Evolutionary conservation across 2,888 invertebrate genomes (phyloP), one percentile per base, ranked within the genome.

Genomic region (Dasypolia templi): DNA sequence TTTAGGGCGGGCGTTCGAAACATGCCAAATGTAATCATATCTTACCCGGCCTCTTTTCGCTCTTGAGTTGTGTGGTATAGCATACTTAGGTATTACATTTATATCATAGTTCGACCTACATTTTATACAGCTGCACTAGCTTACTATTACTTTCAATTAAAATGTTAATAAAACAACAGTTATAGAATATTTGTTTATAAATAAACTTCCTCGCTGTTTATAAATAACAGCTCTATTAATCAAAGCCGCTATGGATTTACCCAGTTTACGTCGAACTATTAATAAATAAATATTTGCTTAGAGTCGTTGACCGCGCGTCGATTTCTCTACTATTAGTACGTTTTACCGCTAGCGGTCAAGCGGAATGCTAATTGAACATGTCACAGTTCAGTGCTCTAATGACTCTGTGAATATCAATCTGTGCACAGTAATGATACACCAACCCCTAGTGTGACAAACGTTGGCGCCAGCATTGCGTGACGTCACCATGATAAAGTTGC

Each of bases 331-430:
- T 44, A 49, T 59, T 46, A 55, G 26, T 55, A 32, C 68, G 35
- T 72, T 84, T 82, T 86, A 87, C 82, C 86, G 86, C 82, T 92
- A 92, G 90, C 93, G 90, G 92, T 89, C 88, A 89, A 77, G 79
- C 72, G 71, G 79, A 84, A 89, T 90, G 89, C 84, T 93, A 93
- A 93, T 93, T 87, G 86, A 76, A 86, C 84, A 76, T 92, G 93
- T 94, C 92, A 94, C 93, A 95, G 93, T 94, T 94, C 93, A 93
- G 91, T 93, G 95, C 93, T 93, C 93, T 87, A 92, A 92, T 95
- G 93, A 92, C 87, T 89, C 82, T 62, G 78, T 73, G 82, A 77
- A 86, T 86, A 88, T 81, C 83, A 89, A 91, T 92, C 87, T 90
- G 79, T 74, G 76, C 83, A 82, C 81, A 84, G 81, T 88, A 82